A percentile compares a stretch with the other conserved stretches of the same genome.
Conservation (phyloP, 2,113 vertebrate genomes). For the Cinclus mexicanus region DNA sequence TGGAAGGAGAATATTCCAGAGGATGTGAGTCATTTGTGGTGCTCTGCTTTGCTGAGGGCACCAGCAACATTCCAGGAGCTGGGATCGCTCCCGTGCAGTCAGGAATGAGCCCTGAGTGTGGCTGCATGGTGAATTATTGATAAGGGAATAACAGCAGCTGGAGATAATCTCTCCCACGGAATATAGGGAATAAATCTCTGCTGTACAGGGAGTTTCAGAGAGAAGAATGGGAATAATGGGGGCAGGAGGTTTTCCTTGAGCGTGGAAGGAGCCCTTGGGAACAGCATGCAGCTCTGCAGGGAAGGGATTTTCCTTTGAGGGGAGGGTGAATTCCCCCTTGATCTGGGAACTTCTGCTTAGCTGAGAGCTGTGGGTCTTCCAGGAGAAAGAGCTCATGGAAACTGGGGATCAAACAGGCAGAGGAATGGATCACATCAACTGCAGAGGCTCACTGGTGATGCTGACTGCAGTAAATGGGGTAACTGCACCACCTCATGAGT, state of each 20-base stretch:
- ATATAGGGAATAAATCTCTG: neutral
- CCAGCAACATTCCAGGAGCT: neutral
- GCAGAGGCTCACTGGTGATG: neutral
- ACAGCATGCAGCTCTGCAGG: neutral
- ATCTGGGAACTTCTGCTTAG: neutral
- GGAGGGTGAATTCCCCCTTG: fast-evolving
- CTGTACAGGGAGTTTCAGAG: neutral
- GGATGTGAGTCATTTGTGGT: conserved; percentile 16
- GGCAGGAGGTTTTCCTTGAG: neutral
- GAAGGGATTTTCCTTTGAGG: neutral
- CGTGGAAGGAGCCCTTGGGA: fast-evolving
- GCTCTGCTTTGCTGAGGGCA: neutral
- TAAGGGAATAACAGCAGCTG: neutral
- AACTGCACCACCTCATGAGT: too few relatives aligned
- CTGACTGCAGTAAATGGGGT: too few relatives aligned
- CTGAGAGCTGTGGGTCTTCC: neutral
- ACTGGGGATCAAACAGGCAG: neutral
- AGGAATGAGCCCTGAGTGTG: neutral
- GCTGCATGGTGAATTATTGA: conserved; percentile 45
- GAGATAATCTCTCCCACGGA: neutral
- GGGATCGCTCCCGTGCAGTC: neutral
- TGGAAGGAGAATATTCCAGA: neutral
- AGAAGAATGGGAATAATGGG: neutral
- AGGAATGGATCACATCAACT: fast-evolving
- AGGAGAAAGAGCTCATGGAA: neutral